Percentiles rank a stretch among this genome's conserved stretches.
phyloP scores from a whole-genome alignment of 1,140 invertebrate genomes.

The Aphelinus atriplicis region DNA sequence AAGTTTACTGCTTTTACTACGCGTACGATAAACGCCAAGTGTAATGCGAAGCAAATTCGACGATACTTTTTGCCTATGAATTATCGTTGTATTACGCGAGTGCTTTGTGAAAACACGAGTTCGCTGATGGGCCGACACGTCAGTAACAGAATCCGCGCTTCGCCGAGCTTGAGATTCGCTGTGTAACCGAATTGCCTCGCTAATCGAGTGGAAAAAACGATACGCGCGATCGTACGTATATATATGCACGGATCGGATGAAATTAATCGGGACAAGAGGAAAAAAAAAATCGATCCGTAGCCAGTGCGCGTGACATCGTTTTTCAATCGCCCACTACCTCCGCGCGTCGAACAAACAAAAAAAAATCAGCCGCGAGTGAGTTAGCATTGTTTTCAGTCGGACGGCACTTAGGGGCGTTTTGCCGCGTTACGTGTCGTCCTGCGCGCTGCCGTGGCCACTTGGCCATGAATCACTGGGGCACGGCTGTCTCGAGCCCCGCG shows the following conservation, averaged over 20 bases:
- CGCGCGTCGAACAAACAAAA: neutral
- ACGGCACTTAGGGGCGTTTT: conserved; percentile 8
- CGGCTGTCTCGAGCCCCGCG: conserved; percentile 37
- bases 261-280: conserved; percentile 10
- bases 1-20: too few relatives aligned
- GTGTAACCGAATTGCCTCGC: too few relatives aligned
- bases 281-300: conserved; percentile 6
- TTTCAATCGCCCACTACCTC: conserved; percentile 1
- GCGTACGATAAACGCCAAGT: too few relatives aligned
- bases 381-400: conserved; percentile 14
- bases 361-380: neutral
- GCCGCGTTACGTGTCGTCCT: conserved; percentile 2
- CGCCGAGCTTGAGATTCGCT: too few relatives aligned
- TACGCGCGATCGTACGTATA: too few relatives aligned
- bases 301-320: conserved; percentile 10
- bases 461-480: conserved; percentile 44
- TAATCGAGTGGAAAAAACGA: too few relatives aligned
- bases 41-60: too few relatives aligned
- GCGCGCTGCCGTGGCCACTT: conserved; percentile 30
- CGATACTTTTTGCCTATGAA: too few relatives aligned
- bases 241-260: neutral
- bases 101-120: too few relatives aligned
- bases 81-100: too few relatives aligned
- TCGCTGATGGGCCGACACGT: too few relatives aligned
- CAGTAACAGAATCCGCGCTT: too few relatives aligned